Evolutionary conservation across 2,888 invertebrate species (phyloP), one percentile per base, ranked within the genome.

Genomic region (Actias luna): DNA sequence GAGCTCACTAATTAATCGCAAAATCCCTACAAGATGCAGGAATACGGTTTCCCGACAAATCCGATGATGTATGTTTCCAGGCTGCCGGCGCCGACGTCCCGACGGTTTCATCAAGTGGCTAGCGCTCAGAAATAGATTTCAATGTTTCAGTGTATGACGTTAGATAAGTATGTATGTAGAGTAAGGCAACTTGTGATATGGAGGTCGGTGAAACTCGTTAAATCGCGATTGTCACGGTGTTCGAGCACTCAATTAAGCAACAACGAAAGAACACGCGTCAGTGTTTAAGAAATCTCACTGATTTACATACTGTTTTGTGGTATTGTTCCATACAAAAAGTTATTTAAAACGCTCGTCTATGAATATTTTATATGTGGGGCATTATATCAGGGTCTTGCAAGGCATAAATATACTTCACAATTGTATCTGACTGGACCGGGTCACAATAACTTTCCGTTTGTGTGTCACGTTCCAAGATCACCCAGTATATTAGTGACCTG

Each of bases 171-270:
- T 55, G 55, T n/a, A 29, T 55, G 55, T 55, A 31, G 36, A 42
- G 35, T 61, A 25, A 62, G 55, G 62, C 46, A 63, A 46, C 60
- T 55, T 63, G 65, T 58, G 58, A 67, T 60, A 65, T 70, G 46
- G 29, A 65, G 74, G 72, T 74, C 71, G 68, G 80, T 76, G 85
- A 83, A 84, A 86, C 83, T 82, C 79, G 79, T 80, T 78, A 83
- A 83, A 83, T 83, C 62, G 77, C 75, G 71, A 82, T 84, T 82
- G 77, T 68, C 79, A 80, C 81, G 83, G 68, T 64, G 52, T 63
- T 61, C 66, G 62, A 35, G 52, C 62, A 57, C 50, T 16, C 46
- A 22, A 35, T 18, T 31, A 22, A n/a, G 14, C n/a, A 31, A 18
- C 50, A 14, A 27, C 35, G 33, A 25, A 36, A 35, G n/a, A 33